Evolutionary conservation across 2,113 vertebrate species (phyloP).

Genomic region (Datnioides undecimradiatus): DNA sequence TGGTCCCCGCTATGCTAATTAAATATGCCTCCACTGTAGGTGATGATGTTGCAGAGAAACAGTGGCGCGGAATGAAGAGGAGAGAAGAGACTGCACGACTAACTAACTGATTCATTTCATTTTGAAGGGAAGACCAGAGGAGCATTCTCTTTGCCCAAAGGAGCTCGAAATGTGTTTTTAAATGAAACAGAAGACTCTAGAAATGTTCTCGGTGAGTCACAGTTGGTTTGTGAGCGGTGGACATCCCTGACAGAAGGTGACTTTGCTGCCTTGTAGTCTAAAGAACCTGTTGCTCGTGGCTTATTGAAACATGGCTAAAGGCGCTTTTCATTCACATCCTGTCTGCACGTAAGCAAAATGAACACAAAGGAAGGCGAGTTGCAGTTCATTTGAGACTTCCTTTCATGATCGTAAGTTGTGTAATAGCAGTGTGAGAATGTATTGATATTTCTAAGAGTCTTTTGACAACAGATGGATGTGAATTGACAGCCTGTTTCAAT

Average conservation of each 20-base stretch:
- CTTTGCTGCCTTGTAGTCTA: conserved; percentile 62
- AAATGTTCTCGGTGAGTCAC: conserved; percentile 90
- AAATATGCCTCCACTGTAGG: conserved; percentile 8
- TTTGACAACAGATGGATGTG: conserved; percentile 24
- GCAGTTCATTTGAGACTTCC: neutral
- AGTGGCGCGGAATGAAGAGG: neutral
- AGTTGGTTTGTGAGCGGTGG: conserved; percentile 79
- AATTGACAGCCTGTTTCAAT: conserved; percentile 62
- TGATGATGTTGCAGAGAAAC: conserved; percentile 13
- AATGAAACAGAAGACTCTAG: conserved; percentile 90
- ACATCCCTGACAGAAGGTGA: conserved; percentile 77
- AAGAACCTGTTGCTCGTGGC: neutral
- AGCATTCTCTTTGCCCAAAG: conserved; percentile 91
- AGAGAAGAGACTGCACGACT: conserved; percentile 43
- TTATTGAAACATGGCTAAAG: conserved; percentile 62
- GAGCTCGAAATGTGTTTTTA: conserved; percentile 91
- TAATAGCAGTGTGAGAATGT: neutral
- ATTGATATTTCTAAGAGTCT: neutral
- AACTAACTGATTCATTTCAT: conserved; percentile 83
- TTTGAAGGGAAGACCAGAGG: conserved; percentile 92
- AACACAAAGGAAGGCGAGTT: neutral
- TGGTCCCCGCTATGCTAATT: conserved; percentile 25
- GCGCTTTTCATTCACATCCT: conserved; percentile 49
- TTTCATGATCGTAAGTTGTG: neutral
- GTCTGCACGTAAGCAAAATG: neutral